Base-by-base conservation (phyloP, 2,888 invertebrate genomes). In the Siphlonurus alternatus region DNA sequence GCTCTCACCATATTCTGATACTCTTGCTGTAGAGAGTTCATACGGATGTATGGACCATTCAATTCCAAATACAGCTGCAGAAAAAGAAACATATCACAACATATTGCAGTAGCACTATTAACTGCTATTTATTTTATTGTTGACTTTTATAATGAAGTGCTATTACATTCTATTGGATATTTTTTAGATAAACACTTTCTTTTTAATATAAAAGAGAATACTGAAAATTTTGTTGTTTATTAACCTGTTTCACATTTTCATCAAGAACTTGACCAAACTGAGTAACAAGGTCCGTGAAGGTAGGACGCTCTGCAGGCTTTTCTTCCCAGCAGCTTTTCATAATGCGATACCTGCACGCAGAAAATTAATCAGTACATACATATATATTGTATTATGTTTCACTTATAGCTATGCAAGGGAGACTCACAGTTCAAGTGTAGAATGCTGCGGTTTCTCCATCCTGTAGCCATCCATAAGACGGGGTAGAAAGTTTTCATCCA, bases 371-470 rank as follows among this genome's bases (percentile, higher is more conserved):
- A 2, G 22, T 53, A 23, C 2, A 23, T 15, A 22, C 15, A 51
- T n/a, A 67, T 67, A 64, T 67, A 70, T 71, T 69, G n/a, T n/a
- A n/a, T n/a, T n/a, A n/a, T n/a, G n/a, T n/a, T n/a, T n/a, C n/a
- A n/a, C n/a, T n/a, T n/a, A n/a, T n/a, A n/a, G n/a, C n/a, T n/a
- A n/a, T n/a, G 7, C n/a, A 10, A 56, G 56, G 38, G 5, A 38
- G 66, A 75, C 78, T 78, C 67, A 76, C 74, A 73, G 71, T 23
- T 72, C 70, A 53, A 74, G 72, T 18, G 78, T 76, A 66, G 77
- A 76, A 65, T 75, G 75, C 63, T 75, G 74, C 1, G 80, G 80
- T 66, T 75, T 72, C 63, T 75, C 74, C 71, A 80, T 76, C 25
- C 80, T 70, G 66, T 76, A 76, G 2, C 79, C 79, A 59, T 72